phyloP scores from a whole-genome alignment of 2,797 vertebrate genomes.

The Acomys russatus region DNA sequence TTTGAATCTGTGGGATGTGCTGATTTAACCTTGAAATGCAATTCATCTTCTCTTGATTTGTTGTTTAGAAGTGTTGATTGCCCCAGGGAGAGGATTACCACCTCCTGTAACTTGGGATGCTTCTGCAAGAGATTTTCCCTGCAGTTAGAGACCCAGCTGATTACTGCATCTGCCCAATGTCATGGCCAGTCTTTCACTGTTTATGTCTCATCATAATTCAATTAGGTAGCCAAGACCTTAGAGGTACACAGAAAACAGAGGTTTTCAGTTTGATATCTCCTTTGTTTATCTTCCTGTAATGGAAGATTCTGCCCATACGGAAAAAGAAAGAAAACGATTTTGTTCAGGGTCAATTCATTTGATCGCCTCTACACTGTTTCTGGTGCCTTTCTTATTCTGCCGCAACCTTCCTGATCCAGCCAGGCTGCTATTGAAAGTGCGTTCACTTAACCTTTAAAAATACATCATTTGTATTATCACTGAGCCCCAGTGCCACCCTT shows the following conservation, averaged over 20 bases:
- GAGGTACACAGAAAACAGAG: constrained; percentile 49
- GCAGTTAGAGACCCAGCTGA: constrained; percentile 54
- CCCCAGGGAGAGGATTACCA: constrained; percentile 33
- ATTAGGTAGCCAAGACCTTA: constrained; percentile 45
- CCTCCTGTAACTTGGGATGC: constrained; percentile 66
- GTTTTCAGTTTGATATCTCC: constrained; percentile 25
- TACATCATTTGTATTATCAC: not conserved
- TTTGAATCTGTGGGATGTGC: constrained; percentile 42
- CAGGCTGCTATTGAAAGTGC: not conserved
- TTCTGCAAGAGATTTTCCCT: constrained; percentile 61
- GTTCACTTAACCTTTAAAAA: constrained; percentile 18
- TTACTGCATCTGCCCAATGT: constrained; percentile 53
- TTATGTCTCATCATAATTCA: constrained; percentile 69
- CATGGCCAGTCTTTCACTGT: not conserved
- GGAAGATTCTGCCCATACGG: constrained; percentile 57
- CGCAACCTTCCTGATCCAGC: not conserved
- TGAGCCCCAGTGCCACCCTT: not conserved
- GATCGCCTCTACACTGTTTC: constrained; percentile 51
- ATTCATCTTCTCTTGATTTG: constrained; percentile 69
- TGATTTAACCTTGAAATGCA: constrained; percentile 65
- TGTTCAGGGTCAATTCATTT: constrained; percentile 45
- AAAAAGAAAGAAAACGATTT: constrained; percentile 22
- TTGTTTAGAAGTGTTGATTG: constrained; percentile 72
- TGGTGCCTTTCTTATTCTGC: constrained; percentile 35
- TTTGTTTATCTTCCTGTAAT: constrained; percentile 48